Conservation (phyloP, 1,140 invertebrate species). For the Dreissena rostriformis region DNA sequence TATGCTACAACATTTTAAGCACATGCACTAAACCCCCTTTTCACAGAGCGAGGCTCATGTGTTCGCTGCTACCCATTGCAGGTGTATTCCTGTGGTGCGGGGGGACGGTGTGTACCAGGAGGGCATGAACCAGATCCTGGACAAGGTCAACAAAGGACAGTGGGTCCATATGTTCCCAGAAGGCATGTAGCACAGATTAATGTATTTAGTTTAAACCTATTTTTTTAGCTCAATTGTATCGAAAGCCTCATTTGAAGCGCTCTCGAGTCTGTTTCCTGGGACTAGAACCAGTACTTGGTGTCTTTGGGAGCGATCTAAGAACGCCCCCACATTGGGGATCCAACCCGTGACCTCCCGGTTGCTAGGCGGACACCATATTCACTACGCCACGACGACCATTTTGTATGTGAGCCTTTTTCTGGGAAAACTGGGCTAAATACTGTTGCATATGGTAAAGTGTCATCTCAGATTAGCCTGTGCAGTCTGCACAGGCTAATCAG, state of each 20-base stretch:
- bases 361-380: not conserved
- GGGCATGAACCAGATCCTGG: constrained; percentile 92
- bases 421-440: not conserved
- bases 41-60: too few species aligned
- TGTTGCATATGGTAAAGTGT: too few species aligned
- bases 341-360: not conserved
- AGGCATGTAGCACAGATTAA: constrained; percentile 80
- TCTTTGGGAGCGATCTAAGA: not conserved
- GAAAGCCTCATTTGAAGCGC: not conserved
- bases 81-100: constrained; percentile 91
- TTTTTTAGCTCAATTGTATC: not conserved
- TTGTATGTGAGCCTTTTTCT: not conserved
- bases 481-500: too few species aligned
- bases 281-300: not conserved
- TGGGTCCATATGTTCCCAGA: constrained; percentile 99
- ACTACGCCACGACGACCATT: not conserved
- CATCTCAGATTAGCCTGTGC: too few species aligned
- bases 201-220: not conserved
- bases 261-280: not conserved
- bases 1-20: too few species aligned
- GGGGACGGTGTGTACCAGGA: constrained; percentile 96
- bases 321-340: not conserved
- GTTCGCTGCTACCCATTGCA: not conserved
- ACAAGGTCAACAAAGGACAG: constrained; percentile 90
- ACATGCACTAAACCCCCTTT: too few species aligned